Conservation (phyloP, 2,113 vertebrate genomes). For the Callaeas wilsoni region DNA sequence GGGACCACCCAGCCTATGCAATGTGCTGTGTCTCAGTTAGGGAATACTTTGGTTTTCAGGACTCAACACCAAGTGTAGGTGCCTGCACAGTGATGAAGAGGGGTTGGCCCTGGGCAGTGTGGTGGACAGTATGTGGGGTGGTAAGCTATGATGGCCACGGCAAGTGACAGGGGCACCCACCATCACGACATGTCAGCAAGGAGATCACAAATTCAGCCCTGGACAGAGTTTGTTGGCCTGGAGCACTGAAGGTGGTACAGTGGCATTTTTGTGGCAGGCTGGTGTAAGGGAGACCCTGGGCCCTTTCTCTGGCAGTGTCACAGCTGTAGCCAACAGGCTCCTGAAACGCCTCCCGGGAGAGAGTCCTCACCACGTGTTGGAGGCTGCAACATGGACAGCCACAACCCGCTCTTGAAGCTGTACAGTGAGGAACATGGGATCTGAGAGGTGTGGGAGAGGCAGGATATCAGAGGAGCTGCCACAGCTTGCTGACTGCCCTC, state of each 20-base stretch:
- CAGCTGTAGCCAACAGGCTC: background rate
- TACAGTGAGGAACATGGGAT: background rate
- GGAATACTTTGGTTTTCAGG: background rate
- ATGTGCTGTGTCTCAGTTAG: background rate
- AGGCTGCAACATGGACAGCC: background rate
- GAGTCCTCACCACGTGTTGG: accelerated
- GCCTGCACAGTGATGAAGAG: background rate
- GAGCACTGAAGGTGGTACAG: background rate
- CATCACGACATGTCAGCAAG: background rate
- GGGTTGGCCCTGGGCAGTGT: background rate
- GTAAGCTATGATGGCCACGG: accelerated
- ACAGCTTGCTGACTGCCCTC: background rate
- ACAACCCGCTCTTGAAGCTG: background rate
- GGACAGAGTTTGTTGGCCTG: background rate
- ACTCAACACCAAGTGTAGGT: background rate
- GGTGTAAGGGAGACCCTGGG: background rate
- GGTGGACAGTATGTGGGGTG: accelerated
- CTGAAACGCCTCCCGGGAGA: background rate
- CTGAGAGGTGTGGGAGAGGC: background rate
- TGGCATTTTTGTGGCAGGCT: background rate
- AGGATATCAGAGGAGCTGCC: background rate
- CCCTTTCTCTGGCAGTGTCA: background rate
- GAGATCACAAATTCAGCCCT: background rate
- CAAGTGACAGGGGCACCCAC: background rate
- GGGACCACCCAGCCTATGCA: background rate